Evolutionary conservation across 2,888 invertebrate species (phyloP).

Genomic region (Lacanobia oleracea): DNA sequence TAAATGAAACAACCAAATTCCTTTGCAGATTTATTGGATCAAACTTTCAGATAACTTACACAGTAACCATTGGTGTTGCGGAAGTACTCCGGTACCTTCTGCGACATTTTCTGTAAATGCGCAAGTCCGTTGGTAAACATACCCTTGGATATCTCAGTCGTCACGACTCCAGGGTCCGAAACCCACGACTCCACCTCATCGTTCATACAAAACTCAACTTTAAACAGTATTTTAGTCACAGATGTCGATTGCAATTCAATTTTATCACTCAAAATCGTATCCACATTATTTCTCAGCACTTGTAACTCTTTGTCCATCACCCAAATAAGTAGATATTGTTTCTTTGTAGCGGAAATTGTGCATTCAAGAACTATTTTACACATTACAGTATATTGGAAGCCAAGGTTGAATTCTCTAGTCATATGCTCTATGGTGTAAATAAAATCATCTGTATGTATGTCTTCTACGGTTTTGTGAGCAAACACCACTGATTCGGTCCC

Average conservation of each 20-base stretch:
- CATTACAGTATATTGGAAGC: slow-evolving; percentile 87
- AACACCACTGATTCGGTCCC: slow-evolving; percentile 74
- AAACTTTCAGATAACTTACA: slow-evolving; percentile 91
- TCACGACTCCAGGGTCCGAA: slow-evolving; percentile 87
- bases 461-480: slow-evolving; percentile 71
- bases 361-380: slow-evolving; percentile 90
- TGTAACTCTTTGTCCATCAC: slow-evolving; percentile 91
- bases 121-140: slow-evolving; percentile 90
- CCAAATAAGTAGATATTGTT: slow-evolving; percentile 91
- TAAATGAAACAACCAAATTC: slow-evolving; percentile 61
- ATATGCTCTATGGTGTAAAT: slow-evolving; percentile 88
- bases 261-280: slow-evolving; percentile 74
- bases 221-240: slow-evolving; percentile 91
- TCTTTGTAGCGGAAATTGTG: slow-evolving; percentile 80
- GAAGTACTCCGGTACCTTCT: slow-evolving; percentile 89
- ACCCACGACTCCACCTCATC: slow-evolving; percentile 89
- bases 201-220: slow-evolving; percentile 83
- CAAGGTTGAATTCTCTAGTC: slow-evolving; percentile 87
- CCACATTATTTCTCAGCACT: slow-evolving; percentile 81
- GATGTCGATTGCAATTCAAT: slow-evolving; percentile 83
- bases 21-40: slow-evolving; percentile 71
- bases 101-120: slow-evolving; percentile 90
- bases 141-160: slow-evolving; percentile 89
- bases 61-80: slow-evolving; percentile 90
- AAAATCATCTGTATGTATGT: slow-evolving; percentile 86